Percentiles rank a stretch among this genome's conserved stretches.
phyloP scores from a whole-genome alignment of 2,888 invertebrate genomes.

The Xylophagus ater region DNA sequence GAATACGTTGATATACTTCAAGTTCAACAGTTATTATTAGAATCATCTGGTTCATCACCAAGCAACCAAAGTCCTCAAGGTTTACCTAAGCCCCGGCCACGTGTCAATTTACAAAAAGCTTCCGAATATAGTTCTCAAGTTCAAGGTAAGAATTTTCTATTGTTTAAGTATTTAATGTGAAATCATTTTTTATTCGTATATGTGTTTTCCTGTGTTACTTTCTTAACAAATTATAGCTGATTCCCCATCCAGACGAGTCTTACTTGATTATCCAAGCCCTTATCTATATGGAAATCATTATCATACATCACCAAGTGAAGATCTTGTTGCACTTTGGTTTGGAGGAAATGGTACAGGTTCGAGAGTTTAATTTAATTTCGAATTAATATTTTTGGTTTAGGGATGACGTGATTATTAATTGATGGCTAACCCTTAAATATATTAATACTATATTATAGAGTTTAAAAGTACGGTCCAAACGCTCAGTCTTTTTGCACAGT shows the following conservation, averaged over 20 bases:
- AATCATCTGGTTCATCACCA: constrained; percentile 33
- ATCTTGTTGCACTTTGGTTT: constrained; percentile 64
- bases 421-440: too few relatives aligned
- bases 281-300: constrained; percentile 40
- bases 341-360: constrained; percentile 53
- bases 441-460: too few relatives aligned
- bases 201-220: background rate
- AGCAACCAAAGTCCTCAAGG: constrained; percentile 2
- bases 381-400: too few relatives aligned
- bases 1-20: constrained; percentile 78
- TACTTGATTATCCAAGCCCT: constrained; percentile 38
- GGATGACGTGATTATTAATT: too few relatives aligned
- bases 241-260: constrained; percentile 39
- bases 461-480: too few relatives aligned
- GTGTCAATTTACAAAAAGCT: constrained; percentile 38
- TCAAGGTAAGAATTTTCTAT: constrained; percentile 29
- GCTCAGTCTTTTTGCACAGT: too few relatives aligned
- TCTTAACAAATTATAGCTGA: constrained; percentile 29
- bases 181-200: background rate
- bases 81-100: constrained; percentile 31
- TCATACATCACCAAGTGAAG: constrained; percentile 55
- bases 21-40: constrained; percentile 63
- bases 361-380: constrained; percentile 22
- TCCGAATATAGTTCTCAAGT: constrained; percentile 37
- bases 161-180: background rate